Conservation (phyloP, 2,113 vertebrate genomes). For the Epinephelus fuscoguttatus region DNA sequence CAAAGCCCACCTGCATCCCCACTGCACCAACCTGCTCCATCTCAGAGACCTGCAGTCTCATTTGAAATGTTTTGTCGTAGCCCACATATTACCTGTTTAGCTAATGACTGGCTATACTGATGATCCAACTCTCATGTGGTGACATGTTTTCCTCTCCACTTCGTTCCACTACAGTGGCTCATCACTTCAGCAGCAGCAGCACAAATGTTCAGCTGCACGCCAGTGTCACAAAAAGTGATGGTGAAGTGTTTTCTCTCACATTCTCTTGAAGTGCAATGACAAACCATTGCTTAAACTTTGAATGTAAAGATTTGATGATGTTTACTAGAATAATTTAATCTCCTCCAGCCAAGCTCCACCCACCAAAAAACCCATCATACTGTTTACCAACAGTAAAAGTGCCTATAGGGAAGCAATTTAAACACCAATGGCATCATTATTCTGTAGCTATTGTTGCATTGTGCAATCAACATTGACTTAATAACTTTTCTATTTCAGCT, state of each 20-base stretch:
- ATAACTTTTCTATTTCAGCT: no score
- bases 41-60: neutral
- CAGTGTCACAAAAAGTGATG: constrained; percentile 22
- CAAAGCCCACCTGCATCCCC: constrained; percentile 10
- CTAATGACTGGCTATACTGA: constrained; percentile 21
- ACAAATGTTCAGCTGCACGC: constrained; percentile 38
- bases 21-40: constrained; percentile 4
- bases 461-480: no score
- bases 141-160: constrained; percentile 44
- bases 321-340: no score
- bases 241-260: neutral
- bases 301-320: no score
- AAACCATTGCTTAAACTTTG: no score
- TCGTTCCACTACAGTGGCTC: constrained; percentile 40
- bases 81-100: constrained; percentile 13
- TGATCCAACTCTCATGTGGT: constrained; percentile 23
- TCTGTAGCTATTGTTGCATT: no score
- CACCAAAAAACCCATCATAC: no score
- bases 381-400: no score
- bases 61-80: constrained; percentile 38
- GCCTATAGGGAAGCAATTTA: no score
- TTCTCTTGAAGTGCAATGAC: neutral
- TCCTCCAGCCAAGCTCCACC: no score
- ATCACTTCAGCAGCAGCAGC: constrained; percentile 22
- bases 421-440: no score